A percentile compares a stretch with the other conserved stretches of the same genome.
Evolutionary conservation across 2,888 invertebrate species (phyloP).

Genomic region (Synergus umbraculus): DNA sequence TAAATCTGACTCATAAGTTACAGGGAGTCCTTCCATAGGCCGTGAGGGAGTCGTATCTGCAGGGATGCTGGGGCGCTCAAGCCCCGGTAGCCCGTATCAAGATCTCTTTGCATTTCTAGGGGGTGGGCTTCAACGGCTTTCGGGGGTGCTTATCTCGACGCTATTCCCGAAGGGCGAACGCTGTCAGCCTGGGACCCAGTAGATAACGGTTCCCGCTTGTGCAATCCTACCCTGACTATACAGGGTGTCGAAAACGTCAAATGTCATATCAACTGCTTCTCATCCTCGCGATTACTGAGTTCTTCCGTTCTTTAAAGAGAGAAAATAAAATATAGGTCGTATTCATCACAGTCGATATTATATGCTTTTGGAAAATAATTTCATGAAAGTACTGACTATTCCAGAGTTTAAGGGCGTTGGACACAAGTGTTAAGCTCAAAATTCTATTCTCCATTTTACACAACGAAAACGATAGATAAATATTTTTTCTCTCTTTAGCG

Average conservation of each 20-base stretch:
- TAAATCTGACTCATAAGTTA: slow-evolving; percentile 77
- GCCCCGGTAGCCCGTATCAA: slow-evolving; percentile 72
- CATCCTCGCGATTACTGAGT: neutral
- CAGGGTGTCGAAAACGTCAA: slow-evolving; percentile 69
- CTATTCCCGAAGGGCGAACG: slow-evolving; percentile 76
- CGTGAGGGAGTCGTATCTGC: slow-evolving; percentile 61
- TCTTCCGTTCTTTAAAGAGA: neutral
- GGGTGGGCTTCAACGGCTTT: slow-evolving; percentile 56
- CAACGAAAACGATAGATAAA: no score
- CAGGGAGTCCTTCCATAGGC: slow-evolving; percentile 65
- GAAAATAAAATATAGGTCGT: neutral
- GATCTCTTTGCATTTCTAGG: slow-evolving; percentile 76
- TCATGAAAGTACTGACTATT: no score
- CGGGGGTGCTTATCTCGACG: slow-evolving; percentile 73
- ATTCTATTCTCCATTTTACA: no score
- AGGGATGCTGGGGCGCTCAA: slow-evolving; percentile 60
- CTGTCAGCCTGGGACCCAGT: slow-evolving; percentile 74
- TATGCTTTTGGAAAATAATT: no score
- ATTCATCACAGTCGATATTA: neutral
- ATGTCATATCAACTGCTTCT: slow-evolving; percentile 51
- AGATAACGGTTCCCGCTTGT: slow-evolving; percentile 72
- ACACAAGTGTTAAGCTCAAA: no score
- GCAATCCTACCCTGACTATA: slow-evolving; percentile 51
- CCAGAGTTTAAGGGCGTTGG: no score
- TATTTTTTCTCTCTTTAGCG: no score